A percentile compares a stretch with the other conserved stretches of the same genome.
Evolutionary conservation across 1,140 invertebrate genomes (phyloP).

Genomic region (Andricus grossulariae): DNA sequence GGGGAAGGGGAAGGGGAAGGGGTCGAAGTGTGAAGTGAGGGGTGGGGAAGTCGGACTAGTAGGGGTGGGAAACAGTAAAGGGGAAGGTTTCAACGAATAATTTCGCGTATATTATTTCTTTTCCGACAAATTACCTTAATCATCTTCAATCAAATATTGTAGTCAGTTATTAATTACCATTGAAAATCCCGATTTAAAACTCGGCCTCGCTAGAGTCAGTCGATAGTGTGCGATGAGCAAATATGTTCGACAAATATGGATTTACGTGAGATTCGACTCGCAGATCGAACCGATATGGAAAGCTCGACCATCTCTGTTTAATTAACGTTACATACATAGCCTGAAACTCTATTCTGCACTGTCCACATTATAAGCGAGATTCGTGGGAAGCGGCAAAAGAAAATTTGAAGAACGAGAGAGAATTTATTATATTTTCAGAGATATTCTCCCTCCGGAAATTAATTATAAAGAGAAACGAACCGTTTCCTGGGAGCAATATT

Average conservation of each 20-base stretch:
- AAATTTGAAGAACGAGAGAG: not conserved
- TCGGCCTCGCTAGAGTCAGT: conserved; percentile 38
- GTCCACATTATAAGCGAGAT: not conserved
- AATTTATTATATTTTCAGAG: too few relatives aligned
- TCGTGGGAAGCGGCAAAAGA: not conserved
- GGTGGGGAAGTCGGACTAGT: too few relatives aligned
- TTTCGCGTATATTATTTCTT: conserved; percentile 21
- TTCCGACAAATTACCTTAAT: conserved; percentile 49
- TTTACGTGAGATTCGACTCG: conserved; percentile 43
- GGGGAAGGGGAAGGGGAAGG: too few relatives aligned
- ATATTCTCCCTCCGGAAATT: too few relatives aligned
- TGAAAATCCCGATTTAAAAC: conserved; percentile 57
- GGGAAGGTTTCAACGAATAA: too few relatives aligned
- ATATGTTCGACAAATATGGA: conserved; percentile 58
- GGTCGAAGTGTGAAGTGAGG: too few relatives aligned
- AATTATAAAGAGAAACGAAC: too few relatives aligned
- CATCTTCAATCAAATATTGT: conserved; percentile 55
- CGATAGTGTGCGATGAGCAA: conserved; percentile 55
- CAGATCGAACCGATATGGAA: conserved; percentile 5
- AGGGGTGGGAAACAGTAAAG: too few relatives aligned
- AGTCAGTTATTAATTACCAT: conserved; percentile 51
- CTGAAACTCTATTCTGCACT: not conserved
- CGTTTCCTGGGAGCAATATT: too few relatives aligned
- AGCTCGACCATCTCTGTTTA: conserved; percentile 1
- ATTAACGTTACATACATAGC: conserved; percentile 7